Conservation (phyloP, 2,113 vertebrate genomes). For the Trogon surrucura region DNA sequence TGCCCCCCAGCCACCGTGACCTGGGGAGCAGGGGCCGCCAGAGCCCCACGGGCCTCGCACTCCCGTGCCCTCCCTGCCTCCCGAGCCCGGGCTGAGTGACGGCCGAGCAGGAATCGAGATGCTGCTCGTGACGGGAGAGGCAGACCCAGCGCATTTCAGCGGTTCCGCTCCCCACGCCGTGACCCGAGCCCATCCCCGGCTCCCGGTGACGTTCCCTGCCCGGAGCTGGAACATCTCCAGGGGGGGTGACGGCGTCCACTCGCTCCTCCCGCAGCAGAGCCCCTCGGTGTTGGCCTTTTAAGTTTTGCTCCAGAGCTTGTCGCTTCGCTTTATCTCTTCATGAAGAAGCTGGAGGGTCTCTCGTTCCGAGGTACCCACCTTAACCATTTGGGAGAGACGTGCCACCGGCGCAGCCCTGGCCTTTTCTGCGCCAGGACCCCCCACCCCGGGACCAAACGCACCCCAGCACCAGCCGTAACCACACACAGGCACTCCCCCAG, state of each 20-base stretch:
- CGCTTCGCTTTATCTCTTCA: background rate
- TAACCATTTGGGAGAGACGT: fast-evolving
- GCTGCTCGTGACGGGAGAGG: fast-evolving
- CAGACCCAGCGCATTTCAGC: fast-evolving
- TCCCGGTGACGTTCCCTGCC: background rate
- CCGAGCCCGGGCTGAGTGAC: too few relatives aligned
- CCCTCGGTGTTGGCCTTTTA: background rate
- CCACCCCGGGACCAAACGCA: fast-evolving
- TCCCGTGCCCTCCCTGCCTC: too few relatives aligned
- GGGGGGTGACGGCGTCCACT: background rate
- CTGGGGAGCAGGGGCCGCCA: too few relatives aligned
- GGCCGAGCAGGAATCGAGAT: fast-evolving
- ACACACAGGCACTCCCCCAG: fast-evolving
- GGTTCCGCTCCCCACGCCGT: fast-evolving
- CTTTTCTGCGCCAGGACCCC: background rate
- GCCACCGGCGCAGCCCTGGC: fast-evolving
- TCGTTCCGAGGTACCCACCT: fast-evolving
- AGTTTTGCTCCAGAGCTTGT: background rate
- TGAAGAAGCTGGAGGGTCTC: background rate
- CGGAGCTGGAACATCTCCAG: background rate
- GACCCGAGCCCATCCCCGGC: background rate
- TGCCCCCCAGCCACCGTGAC: background rate
- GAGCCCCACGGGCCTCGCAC: too few relatives aligned
- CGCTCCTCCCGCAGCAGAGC: background rate
- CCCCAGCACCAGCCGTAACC: fast-evolving